These are phyloP conservation scores for Drosophila repleta DNA, from an alignment of 1,140 invertebrate genomes.

Conservation along the genomic window DNA sequence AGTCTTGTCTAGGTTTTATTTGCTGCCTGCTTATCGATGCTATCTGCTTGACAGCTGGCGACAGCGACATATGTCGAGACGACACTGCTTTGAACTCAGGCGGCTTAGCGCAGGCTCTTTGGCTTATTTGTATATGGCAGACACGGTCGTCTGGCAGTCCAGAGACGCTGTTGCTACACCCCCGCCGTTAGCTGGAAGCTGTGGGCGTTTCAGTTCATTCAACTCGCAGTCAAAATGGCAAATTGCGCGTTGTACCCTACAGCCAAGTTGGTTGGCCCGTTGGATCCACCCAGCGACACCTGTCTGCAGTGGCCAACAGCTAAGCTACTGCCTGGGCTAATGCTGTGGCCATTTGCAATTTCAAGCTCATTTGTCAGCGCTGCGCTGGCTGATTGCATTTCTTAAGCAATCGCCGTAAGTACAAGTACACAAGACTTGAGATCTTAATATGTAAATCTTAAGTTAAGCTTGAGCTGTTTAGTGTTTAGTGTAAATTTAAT, in stretches of 20 bases:
- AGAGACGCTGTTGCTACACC: conserved; percentile 12
- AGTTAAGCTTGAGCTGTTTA: no score
- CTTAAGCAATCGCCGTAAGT: background rate
- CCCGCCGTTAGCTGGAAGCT: conserved; percentile 9
- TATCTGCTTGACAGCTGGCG: conserved; percentile 71
- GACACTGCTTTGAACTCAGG: conserved; percentile 69
- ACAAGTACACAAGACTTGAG: background rate
- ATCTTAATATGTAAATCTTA: background rate
- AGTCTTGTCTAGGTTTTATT: conserved; percentile 20
- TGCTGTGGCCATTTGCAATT: conserved; percentile 58
- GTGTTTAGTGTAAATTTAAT: no score
- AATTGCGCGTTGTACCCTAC: conserved; percentile 14
- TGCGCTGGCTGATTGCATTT: conserved; percentile 58
- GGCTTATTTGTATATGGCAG: conserved; percentile 10
- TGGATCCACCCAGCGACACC: conserved; percentile 35
- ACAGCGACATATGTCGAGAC: conserved; percentile 27
- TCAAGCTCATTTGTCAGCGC: conserved; percentile 67
- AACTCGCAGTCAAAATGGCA: conserved; percentile 28
- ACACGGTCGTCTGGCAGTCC: background rate
- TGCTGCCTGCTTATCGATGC: conserved; percentile 60
- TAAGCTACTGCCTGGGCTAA: conserved; percentile 50
- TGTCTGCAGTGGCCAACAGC: conserved; percentile 28
- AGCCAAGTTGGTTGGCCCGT: conserved; percentile 9
- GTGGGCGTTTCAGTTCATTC: conserved; percentile 43
- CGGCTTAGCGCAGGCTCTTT: conserved; percentile 42